Conservation (phyloP, 2,113 vertebrate genomes). For the Dromiciops gliroides region DNA sequence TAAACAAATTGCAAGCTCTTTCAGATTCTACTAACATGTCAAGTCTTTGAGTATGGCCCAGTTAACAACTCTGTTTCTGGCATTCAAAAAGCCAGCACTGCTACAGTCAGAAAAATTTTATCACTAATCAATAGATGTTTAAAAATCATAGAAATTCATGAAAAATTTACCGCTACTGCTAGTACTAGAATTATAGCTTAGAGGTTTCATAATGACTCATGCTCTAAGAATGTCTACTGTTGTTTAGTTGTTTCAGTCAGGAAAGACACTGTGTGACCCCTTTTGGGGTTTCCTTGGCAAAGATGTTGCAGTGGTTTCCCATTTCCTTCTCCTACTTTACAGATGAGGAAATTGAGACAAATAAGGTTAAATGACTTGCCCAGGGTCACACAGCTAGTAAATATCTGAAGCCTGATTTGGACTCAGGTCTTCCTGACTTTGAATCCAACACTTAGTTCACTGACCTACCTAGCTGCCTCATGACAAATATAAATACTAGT, state of each 20-base stretch:
- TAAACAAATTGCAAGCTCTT: background rate
- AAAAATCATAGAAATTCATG: background rate
- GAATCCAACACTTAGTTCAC: background rate
- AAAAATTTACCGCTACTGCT: background rate
- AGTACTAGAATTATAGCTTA: background rate
- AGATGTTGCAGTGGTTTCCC: background rate
- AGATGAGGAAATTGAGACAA: background rate
- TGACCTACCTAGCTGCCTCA: background rate
- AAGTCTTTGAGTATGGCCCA: background rate
- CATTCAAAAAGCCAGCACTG: background rate
- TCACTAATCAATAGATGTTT: background rate
- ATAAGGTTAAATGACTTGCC: background rate
- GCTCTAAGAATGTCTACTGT: background rate
- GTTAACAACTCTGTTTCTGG: background rate
- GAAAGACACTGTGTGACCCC: background rate
- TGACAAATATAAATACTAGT: background rate
- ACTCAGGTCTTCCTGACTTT: background rate
- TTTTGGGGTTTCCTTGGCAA: background rate
- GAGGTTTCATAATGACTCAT: background rate
- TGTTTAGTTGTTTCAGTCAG: background rate
- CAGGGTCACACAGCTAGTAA: background rate
- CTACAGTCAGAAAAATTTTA: background rate
- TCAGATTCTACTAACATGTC: no score
- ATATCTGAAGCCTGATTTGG: background rate
- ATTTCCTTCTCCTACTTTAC: background rate